phyloP scores from a whole-genome alignment of 2,888 invertebrate species.

The Pristionchus maxplancki region DNA sequence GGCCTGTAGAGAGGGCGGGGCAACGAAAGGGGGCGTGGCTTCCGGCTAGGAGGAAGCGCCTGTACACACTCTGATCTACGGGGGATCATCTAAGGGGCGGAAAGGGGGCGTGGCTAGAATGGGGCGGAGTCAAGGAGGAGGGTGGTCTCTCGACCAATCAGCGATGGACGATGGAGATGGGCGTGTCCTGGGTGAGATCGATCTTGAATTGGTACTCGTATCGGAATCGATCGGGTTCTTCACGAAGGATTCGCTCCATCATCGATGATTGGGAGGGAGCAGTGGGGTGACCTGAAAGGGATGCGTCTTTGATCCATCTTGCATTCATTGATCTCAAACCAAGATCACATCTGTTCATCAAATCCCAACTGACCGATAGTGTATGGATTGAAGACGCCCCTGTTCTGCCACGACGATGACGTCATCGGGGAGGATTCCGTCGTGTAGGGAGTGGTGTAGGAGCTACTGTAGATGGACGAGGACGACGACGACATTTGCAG shows the following conservation, averaged over 20 bases:
- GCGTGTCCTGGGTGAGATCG: conserved; percentile 47
- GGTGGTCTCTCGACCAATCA: conserved; percentile 37
- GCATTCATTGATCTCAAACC: not conserved
- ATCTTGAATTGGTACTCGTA: conserved; percentile 51
- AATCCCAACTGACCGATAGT: conserved; percentile 16
- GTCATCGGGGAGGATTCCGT: conserved; percentile 23
- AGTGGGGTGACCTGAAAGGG: not conserved
- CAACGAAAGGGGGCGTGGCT: not conserved
- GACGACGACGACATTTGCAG: conserved; percentile 43
- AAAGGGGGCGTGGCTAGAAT: not conserved
- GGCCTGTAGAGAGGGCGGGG: not conserved
- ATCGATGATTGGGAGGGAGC: conserved; percentile 9
- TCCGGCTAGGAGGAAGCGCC: conserved; percentile 3
- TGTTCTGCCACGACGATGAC: conserved; percentile 17
- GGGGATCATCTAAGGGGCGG: conserved; percentile 35
- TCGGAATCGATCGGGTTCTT: conserved; percentile 47
- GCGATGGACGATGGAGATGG: conserved; percentile 48
- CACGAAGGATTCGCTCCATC: conserved; percentile 18
- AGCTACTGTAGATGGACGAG: conserved; percentile 27
- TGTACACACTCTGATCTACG: conserved; percentile 48
- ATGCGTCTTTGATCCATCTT: too few species aligned
- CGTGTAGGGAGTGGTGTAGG: conserved; percentile 2
- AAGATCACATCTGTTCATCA: not conserved
- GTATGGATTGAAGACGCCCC: conserved; percentile 45
- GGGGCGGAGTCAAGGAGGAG: not conserved